Percentiles rank a stretch among this genome's conserved stretches.
phyloP scores from a whole-genome alignment of 37 sponge, comb jelly and placozoan genomes.

The Amphimedon queenslandica region DNA sequence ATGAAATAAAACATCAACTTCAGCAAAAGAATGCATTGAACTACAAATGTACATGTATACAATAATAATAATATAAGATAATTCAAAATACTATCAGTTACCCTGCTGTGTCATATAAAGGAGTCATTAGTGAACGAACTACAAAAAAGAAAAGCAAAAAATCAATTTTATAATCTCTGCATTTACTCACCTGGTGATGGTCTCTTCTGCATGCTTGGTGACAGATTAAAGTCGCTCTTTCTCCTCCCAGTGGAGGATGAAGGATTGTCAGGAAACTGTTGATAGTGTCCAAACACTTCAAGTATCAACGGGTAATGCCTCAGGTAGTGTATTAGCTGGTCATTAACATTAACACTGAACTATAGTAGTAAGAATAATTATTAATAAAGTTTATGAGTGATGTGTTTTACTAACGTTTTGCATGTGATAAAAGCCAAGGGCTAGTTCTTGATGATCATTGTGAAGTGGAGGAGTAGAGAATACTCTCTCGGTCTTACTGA shows the following conservation, averaged over 20 bases:
- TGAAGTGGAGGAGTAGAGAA: conserved; percentile 70
- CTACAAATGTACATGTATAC: conserved; percentile 14
- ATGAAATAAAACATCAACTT: conserved; percentile 60
- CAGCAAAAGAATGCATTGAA: conserved; percentile 63
- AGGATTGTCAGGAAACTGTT: conserved; percentile 79
- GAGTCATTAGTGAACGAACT: conserved; percentile 38
- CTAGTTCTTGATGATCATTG: conserved; percentile 65
- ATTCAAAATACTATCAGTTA: not conserved
- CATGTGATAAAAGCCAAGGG: conserved; percentile 76
- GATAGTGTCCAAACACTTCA: conserved; percentile 91
- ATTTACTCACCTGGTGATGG: conserved; percentile 11
- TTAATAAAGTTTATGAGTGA: not conserved
- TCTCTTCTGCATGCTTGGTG: not conserved
- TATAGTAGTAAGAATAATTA: not conserved
- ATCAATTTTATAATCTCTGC: not conserved
- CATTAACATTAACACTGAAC: conserved; percentile 58
- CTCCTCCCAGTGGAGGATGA: not conserved
- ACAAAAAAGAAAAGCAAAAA: not conserved
- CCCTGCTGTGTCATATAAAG: conserved; percentile 42
- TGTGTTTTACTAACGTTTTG: conserved; percentile 59
- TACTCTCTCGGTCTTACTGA: conserved; percentile 31
- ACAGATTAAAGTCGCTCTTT: not conserved
- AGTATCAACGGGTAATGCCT: conserved; percentile 64
- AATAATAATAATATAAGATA: too few species aligned
- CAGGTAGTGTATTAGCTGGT: conserved; percentile 58